Conservation (phyloP, 2,113 vertebrate genomes). For the Rattus rattus region DNA sequence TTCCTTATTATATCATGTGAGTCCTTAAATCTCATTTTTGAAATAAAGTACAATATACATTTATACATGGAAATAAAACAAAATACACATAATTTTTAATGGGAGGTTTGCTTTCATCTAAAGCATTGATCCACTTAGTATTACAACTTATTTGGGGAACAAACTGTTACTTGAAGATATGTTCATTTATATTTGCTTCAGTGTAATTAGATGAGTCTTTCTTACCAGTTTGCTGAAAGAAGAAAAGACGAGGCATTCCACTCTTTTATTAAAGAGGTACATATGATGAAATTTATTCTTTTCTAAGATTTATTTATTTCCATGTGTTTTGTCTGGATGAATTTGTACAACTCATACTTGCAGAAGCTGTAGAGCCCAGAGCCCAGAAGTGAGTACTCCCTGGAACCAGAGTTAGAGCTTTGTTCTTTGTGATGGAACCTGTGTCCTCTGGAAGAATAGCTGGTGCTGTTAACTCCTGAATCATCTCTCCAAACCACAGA, state of each 20-base stretch:
- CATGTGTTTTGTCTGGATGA: neutral
- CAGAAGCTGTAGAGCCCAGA: neutral
- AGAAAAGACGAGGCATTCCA: neutral
- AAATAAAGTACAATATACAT: constrained; percentile 8
- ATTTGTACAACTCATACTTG: neutral
- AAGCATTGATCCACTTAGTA: constrained; percentile 14
- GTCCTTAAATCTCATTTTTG: neutral
- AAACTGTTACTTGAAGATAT: neutral
- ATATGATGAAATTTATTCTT: neutral
- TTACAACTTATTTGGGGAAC: neutral
- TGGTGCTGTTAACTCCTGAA: neutral
- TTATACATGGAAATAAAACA: neutral
- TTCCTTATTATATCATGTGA: neutral
- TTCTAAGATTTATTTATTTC: neutral
- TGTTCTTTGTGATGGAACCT: neutral
- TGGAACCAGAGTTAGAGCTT: neutral
- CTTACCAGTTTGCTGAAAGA: constrained; percentile 13
- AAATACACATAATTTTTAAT: neutral
- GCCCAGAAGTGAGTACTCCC: neutral
- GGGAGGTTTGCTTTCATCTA: neutral
- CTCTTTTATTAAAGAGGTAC: neutral
- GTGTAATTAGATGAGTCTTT: neutral
- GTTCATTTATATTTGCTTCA: constrained; percentile 16
- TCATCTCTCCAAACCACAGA: neutral
- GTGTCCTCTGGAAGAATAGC: neutral